These are phyloP conservation scores for Plectropomus leopardus DNA, from an alignment of 2,113 vertebrate genomes.

Conservation along the genomic window DNA sequence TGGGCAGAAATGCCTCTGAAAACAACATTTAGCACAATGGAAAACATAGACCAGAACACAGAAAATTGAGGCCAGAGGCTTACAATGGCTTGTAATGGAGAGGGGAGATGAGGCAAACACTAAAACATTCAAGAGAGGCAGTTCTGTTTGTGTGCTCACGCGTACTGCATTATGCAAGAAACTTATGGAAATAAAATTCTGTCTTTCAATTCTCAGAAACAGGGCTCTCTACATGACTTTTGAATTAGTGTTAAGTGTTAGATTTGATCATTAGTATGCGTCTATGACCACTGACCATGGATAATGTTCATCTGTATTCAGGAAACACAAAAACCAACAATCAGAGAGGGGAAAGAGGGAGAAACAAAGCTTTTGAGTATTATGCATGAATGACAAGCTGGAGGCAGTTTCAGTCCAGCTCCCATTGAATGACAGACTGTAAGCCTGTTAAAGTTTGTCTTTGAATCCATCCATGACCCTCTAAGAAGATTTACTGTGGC, in stretches of 20 bases:
- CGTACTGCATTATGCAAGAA: slow-evolving; percentile 31
- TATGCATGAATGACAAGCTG: slow-evolving; percentile 25
- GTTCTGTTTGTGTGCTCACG: neutral
- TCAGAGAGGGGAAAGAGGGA: neutral
- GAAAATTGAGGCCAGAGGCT: slow-evolving; percentile 1
- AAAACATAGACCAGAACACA: neutral
- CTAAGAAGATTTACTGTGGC: slow-evolving; percentile 65
- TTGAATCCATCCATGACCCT: slow-evolving; percentile 66
- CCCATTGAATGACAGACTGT: slow-evolving; percentile 31
- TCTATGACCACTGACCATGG: slow-evolving; percentile 11
- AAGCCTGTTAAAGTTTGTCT: slow-evolving; percentile 66
- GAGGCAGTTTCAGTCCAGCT: slow-evolving; percentile 21
- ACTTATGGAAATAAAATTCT: neutral
- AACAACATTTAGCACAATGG: neutral
- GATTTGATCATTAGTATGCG: neutral
- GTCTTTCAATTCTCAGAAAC: neutral
- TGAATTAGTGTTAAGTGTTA: neutral
- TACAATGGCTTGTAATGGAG: neutral
- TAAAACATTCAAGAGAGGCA: slow-evolving; percentile 49
- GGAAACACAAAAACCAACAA: neutral
- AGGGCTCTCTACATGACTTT: neutral
- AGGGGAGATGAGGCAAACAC: slow-evolving; percentile 7
- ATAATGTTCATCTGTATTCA: slow-evolving; percentile 4
- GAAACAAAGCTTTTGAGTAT: slow-evolving; percentile 33
- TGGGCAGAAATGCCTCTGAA: neutral